Percentiles rank a stretch among this genome's conserved stretches.
Conservation (phyloP, 2,113 vertebrate genomes). For the Petaurus breviceps region DNA sequence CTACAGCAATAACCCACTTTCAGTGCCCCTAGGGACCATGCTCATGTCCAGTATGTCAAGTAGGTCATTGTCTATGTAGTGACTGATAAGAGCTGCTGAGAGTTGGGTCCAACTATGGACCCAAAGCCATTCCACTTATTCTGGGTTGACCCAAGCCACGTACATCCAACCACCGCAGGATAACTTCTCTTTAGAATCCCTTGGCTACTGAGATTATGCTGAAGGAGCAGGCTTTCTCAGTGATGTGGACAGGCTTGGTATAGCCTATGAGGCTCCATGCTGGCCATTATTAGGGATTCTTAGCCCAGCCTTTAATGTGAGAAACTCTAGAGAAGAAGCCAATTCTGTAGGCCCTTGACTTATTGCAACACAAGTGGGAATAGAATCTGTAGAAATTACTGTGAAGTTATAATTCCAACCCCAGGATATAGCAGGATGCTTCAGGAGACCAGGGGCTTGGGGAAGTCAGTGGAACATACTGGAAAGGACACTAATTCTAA, state of each 20-base stretch:
- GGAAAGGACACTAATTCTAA: neutral
- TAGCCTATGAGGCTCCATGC: neutral
- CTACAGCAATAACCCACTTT: neutral
- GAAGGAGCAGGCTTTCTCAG: neutral
- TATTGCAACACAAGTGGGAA: neutral
- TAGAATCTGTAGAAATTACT: neutral
- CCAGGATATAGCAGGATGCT: neutral
- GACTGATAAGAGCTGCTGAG: neutral
- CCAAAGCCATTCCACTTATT: neutral
- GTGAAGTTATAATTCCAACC: neutral
- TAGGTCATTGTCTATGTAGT: neutral
- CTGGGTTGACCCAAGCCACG: neutral
- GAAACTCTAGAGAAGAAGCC: neutral
- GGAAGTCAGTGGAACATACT: neutral
- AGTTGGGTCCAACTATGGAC: neutral
- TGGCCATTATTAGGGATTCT: neutral
- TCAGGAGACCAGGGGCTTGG: neutral
- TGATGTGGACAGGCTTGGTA: neutral
- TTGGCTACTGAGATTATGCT: neutral
- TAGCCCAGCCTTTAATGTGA: neutral
- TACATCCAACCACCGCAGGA: neutral
- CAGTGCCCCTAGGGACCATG: neutral
- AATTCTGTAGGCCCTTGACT: neutral
- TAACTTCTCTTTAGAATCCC: neutral
- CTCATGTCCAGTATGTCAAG: neutral